Conservation (phyloP, 2,113 vertebrate species). For the Tragelaphus imberbis region DNA sequence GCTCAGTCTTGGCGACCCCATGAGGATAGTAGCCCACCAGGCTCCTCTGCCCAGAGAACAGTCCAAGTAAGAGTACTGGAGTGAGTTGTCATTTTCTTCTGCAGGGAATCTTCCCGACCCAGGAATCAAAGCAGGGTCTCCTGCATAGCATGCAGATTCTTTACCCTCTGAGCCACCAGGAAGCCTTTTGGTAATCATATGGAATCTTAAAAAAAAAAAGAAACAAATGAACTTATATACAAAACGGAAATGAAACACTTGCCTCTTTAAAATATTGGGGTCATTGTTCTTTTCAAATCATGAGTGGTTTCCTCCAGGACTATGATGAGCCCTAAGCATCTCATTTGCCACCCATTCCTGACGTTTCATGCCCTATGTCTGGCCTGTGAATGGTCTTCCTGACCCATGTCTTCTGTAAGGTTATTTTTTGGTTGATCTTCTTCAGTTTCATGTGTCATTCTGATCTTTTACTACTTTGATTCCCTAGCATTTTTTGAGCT, state of each 20-base stretch:
- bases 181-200: not conserved
- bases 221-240: not conserved
- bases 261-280: not conserved
- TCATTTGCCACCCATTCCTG: not conserved
- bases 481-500: not conserved
- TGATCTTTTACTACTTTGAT: not conserved
- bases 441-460: not conserved
- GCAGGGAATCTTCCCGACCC: not conserved
- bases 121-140: not conserved
- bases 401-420: not conserved
- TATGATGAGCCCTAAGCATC: accelerated
- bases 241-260: not conserved
- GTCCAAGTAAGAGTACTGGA: not conserved
- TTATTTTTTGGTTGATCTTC: not conserved
- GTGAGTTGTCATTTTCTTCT: not conserved
- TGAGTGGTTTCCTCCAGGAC: not conserved
- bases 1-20: not conserved
- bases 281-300: not conserved
- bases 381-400: not conserved
- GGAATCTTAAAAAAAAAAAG: not conserved
- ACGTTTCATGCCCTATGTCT: not conserved
- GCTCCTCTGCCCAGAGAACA: not conserved
- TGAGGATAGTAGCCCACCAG: not conserved
- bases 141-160: not conserved
- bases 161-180: not conserved